Evolutionary conservation across 2,888 invertebrate genomes (phyloP), one percentile per base, ranked within the genome.

Genomic region (Lysandra coridon): DNA sequence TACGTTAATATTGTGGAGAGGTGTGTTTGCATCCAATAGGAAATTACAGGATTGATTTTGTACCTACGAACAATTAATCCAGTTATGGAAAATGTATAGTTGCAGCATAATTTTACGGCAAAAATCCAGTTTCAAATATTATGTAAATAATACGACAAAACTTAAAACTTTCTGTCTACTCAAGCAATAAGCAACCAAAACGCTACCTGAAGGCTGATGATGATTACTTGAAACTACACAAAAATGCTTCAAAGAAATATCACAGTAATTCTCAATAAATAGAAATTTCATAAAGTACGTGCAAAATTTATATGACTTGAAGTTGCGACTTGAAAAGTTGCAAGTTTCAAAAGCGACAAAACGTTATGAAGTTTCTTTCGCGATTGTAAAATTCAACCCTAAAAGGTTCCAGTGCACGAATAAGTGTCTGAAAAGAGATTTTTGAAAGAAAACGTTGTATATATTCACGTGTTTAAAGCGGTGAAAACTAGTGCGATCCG

Each of bases 361-460:
- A 81, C 83, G 80, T 79, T 79, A 78, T 81, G 81, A 84, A 86
- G 86, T 87, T 88, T 86, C 84, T 84, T 85, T 85, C 86, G 86
- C 87, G 87, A 87, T 87, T 87, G 88, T 88, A 82, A 84, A 85
- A 88, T 88, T 87, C 80, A 82, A 81, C 82, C 82, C 80, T 82
- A 81, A 83, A 82, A 80, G 73, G 74, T 81, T 80, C 82, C 80
- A 82, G 79, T 79, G 80, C 82, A 82, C 80, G 80, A 82, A 82
- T 81, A 82, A 76, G 83, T 89, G 89, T 89, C 89, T 89, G 89
- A 44, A 88, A 89, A 82, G 79, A 82, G 62, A 74, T 40, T 78
- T 37, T 73, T 17, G n/a, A 60, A 60, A 60, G 74, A 44, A 69
- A 23, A 40, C 64, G 30, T 37, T 60, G 0, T 40, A 60, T 40